A percentile compares a stretch with the other conserved stretches of the same genome.
Conservation (phyloP, 2,888 invertebrate genomes). For the Scaptomyza reducta region DNA sequence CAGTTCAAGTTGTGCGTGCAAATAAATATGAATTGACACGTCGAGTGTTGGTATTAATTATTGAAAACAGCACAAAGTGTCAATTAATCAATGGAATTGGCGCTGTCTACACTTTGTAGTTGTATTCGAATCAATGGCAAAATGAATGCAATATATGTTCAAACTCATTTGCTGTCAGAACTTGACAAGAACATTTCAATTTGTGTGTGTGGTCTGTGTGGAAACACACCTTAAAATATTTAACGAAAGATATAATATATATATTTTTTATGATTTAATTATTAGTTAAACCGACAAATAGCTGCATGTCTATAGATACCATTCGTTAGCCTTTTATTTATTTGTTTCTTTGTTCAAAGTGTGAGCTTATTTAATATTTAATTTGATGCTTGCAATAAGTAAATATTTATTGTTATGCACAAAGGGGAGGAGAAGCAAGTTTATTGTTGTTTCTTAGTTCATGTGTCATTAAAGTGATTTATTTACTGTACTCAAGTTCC, state of each 20-base stretch:
- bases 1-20: constrained; percentile 44
- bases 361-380: constrained; percentile 47
- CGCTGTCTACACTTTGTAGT: constrained; percentile 45
- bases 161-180: constrained; percentile 42
- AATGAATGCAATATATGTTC: constrained; percentile 29
- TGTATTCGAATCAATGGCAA: constrained; percentile 20
- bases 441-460: background rate
- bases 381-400: constrained; percentile 4
- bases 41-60: constrained; percentile 53
- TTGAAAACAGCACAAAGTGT: constrained; percentile 42
- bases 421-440: constrained; percentile 2
- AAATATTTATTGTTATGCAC: constrained; percentile 15
- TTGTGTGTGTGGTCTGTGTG: constrained; percentile 33
- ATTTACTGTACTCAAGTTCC: background rate
- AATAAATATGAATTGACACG: constrained; percentile 51
- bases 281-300: constrained; percentile 39
- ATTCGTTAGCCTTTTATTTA: constrained; percentile 27
- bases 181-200: constrained; percentile 73
- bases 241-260: constrained; percentile 12
- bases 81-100: constrained; percentile 63
- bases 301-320: constrained; percentile 7
- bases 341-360: constrained; percentile 3
- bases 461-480: background rate
- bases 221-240: constrained; percentile 62
- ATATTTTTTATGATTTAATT: constrained; percentile 17